phyloP scores from a whole-genome alignment of 2,113 vertebrate genomes.

The Malurus alboscapulatus region DNA sequence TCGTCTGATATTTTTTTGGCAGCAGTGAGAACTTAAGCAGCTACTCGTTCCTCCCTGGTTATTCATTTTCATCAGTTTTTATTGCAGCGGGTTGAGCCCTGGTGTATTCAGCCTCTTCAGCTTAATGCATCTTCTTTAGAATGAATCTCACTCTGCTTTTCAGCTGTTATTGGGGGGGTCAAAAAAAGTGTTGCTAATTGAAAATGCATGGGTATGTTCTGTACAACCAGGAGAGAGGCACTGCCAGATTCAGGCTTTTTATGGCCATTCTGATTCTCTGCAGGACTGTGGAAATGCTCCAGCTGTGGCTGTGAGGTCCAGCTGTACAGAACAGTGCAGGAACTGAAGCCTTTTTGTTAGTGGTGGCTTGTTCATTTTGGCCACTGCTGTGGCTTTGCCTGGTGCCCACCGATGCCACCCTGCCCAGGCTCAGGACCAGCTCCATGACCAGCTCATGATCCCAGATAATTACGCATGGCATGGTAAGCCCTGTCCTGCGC shows the following conservation, averaged over 20 bases:
- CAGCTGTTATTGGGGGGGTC: neutral
- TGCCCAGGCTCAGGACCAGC: neutral
- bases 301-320: neutral
- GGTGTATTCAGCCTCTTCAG: neutral
- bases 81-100: neutral
- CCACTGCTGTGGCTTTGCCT: neutral
- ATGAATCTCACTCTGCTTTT: neutral
- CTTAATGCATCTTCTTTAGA: neutral
- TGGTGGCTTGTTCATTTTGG: neutral
- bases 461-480: neutral
- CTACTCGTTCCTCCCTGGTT: neutral
- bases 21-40: neutral
- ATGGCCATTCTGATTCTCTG: neutral
- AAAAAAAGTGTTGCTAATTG: neutral
- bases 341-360: neutral
- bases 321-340: neutral
- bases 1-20: neutral
- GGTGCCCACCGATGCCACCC: accelerated
- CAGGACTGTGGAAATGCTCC: neutral
- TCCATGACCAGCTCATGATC: neutral
- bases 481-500: neutral
- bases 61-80: conserved; percentile 1
- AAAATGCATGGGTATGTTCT: neutral
- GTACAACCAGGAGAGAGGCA: neutral
- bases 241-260: neutral